phyloP scores from a whole-genome alignment of 2,888 invertebrate species.

The Clepsis dumicolana region DNA sequence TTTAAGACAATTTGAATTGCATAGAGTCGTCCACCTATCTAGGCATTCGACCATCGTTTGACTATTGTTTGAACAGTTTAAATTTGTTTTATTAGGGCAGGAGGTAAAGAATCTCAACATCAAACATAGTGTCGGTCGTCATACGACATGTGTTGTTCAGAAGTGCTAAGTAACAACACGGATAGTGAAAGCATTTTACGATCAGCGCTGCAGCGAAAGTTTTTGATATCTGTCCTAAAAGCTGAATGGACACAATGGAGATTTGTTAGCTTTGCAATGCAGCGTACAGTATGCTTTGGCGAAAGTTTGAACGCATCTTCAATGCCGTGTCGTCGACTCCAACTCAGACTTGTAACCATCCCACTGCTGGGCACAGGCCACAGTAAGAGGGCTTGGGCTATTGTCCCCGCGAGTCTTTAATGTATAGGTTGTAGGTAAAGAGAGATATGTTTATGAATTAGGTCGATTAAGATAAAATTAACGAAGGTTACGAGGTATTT shows the following conservation, averaged over 20 bases:
- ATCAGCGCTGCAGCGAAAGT: slow-evolving; percentile 11
- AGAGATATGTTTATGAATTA: background rate
- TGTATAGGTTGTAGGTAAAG: no score
- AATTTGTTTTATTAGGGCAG: background rate
- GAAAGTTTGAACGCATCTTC: background rate
- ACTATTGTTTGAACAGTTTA: no score
- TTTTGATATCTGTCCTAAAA: slow-evolving; percentile 5
- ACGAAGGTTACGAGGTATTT: background rate
- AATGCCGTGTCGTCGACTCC: no score
- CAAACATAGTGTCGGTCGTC: background rate
- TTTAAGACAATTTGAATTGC: no score
- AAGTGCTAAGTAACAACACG: slow-evolving; percentile 1
- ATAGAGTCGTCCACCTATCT: no score
- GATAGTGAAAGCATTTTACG: slow-evolving; percentile 9
- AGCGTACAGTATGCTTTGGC: background rate
- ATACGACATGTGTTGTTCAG: slow-evolving; percentile 5
- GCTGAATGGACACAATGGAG: background rate
- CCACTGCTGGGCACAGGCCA: no score
- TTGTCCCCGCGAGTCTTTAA: no score
- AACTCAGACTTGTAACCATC: no score
- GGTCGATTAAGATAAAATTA: background rate
- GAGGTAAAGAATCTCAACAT: background rate
- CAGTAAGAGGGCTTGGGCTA: no score
- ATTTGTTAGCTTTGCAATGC: slow-evolving; percentile 9
- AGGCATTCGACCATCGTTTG: no score